These are phyloP conservation scores for Microplitis mediator DNA, from an alignment of 1,140 invertebrate species.

Conservation along the genomic window DNA sequence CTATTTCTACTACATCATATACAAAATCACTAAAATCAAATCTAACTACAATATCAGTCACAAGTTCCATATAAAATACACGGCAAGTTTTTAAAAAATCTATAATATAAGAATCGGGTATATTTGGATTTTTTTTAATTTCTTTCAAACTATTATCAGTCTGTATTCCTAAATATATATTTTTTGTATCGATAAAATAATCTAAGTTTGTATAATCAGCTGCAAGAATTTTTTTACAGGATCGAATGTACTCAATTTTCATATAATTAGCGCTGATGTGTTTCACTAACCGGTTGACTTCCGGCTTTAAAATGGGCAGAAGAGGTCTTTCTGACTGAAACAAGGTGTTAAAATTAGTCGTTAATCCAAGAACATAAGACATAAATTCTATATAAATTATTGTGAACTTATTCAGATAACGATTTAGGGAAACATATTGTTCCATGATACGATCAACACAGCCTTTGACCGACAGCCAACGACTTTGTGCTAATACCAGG, in stretches of 20 bases:
- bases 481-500: slow-evolving; percentile 40
- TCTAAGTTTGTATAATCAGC: no score
- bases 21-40: slow-evolving; percentile 20
- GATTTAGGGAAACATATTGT: slow-evolving; percentile 41
- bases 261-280: no score
- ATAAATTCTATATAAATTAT: slow-evolving; percentile 46
- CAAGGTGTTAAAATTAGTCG: slow-evolving; percentile 45
- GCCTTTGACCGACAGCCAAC: slow-evolving; percentile 50
- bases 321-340: slow-evolving; percentile 47
- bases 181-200: no score
- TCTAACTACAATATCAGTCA: slow-evolving; percentile 17
- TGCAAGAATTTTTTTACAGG: no score
- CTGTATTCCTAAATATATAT: no score
- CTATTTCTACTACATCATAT: slow-evolving; percentile 18
- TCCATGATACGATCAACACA: slow-evolving; percentile 49
- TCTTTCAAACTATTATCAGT: background rate
- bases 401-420: slow-evolving; percentile 49
- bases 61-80: slow-evolving; percentile 22
- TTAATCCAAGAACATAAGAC: slow-evolving; percentile 39
- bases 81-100: slow-evolving; percentile 3
- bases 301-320: slow-evolving; percentile 39
- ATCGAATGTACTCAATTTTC: no score
- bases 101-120: slow-evolving; percentile 9
- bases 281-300: background rate
- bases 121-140: background rate